These are phyloP conservation scores for Pipra filicauda DNA, from an alignment of 2,113 vertebrate species.

Conservation along the genomic window DNA sequence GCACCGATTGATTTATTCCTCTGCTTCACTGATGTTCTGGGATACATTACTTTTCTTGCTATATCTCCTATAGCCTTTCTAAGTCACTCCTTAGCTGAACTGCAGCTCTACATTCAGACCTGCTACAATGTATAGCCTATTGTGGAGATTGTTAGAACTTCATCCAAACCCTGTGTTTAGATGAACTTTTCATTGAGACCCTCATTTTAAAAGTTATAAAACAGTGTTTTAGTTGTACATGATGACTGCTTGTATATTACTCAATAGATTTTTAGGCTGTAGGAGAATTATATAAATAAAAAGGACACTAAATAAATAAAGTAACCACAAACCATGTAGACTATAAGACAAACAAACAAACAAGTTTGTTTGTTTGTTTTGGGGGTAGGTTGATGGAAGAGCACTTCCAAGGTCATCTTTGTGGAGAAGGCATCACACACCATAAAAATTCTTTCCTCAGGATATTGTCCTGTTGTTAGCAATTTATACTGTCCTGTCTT, in stretches of 20 bases:
- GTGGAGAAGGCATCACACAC: not conserved
- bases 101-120: not conserved
- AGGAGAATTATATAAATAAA: not conserved
- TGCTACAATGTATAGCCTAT: fast-evolving
- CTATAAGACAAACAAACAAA: not conserved
- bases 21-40: not conserved
- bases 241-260: not conserved
- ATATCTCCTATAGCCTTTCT: not conserved
- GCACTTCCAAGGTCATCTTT: not conserved
- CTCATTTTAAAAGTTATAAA: not conserved
- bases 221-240: not conserved
- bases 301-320: not conserved
- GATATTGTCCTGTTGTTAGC: not conserved
- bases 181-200: not conserved
- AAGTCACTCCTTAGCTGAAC: not conserved
- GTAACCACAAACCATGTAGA: not conserved
- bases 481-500: not conserved
- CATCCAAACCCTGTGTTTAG: not conserved
- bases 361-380: too few species aligned
- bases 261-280: not conserved
- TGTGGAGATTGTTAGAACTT: not conserved
- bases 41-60: not conserved
- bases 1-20: not conserved
- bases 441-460: not conserved
- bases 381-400: not conserved